phyloP scores from a whole-genome alignment of 2,888 invertebrate species.

The Eupithecia vulgata region DNA sequence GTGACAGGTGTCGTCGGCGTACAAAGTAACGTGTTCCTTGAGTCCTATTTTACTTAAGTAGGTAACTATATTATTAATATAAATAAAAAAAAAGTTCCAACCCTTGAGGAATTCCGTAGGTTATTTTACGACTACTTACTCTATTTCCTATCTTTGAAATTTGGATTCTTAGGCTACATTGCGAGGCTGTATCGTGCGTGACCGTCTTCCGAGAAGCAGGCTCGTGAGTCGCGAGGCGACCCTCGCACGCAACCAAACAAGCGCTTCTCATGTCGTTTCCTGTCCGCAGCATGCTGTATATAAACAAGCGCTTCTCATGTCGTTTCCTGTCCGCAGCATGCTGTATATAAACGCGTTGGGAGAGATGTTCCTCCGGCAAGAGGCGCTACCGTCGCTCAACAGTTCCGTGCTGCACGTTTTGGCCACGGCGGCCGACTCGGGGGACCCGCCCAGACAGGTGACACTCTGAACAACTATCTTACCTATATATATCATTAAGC shows the following conservation, averaged over 20 bases:
- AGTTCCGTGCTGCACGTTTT: slow-evolving; percentile 88
- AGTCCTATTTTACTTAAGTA: too few relatives aligned
- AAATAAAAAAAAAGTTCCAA: too few relatives aligned
- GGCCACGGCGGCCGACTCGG: slow-evolving; percentile 91
- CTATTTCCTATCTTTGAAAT: too few relatives aligned
- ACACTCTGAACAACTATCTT: background rate
- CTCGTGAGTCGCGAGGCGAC: too few relatives aligned
- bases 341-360: slow-evolving; percentile 87
- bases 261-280: background rate
- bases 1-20: too few relatives aligned
- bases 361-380: slow-evolving; percentile 86
- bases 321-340: slow-evolving; percentile 66
- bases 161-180: background rate
- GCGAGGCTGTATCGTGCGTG: background rate
- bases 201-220: background rate
- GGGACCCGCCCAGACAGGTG: slow-evolving; percentile 87
- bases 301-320: background rate
- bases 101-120: too few relatives aligned
- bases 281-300: slow-evolving; percentile 83
- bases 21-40: too few relatives aligned
- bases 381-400: slow-evolving; percentile 69
- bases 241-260: background rate
- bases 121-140: too few relatives aligned
- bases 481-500: background rate
- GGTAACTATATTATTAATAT: too few relatives aligned